phyloP scores from a whole-genome alignment of 2,797 vertebrate species.

The Falco peregrinus region DNA sequence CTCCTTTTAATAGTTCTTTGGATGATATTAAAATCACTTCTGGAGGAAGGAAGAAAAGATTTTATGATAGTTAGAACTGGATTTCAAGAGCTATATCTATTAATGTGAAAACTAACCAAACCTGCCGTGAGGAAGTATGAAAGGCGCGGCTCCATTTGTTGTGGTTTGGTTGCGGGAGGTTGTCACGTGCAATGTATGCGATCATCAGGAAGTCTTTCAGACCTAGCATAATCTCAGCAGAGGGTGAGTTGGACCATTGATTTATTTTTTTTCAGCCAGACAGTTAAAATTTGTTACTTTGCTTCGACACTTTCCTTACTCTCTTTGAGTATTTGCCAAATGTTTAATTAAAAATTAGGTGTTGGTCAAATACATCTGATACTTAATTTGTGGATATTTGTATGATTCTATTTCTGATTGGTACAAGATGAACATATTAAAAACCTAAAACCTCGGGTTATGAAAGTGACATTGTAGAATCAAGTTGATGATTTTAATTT shows the following conservation, averaged over 20 bases:
- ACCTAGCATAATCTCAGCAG: neutral
- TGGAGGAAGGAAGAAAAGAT: neutral
- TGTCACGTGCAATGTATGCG: neutral
- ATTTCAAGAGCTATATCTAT: neutral
- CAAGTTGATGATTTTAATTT: neutral
- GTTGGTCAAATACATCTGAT: neutral
- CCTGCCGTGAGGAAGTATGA: neutral
- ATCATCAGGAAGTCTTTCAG: neutral
- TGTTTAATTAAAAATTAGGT: neutral
- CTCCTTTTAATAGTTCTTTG: constrained; percentile 5
- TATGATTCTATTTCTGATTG: neutral
- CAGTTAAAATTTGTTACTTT: neutral
- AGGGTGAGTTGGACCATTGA: neutral
- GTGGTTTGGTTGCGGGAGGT: neutral
- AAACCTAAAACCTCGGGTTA: neutral
- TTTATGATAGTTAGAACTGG: neutral
- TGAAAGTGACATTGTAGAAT: neutral
- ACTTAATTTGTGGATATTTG: neutral
- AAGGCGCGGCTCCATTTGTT: neutral
- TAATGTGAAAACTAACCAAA: constrained; percentile 26
- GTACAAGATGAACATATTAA: neutral
- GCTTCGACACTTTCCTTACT: neutral
- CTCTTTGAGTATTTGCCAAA: neutral
- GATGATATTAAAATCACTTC: constrained; percentile 29
- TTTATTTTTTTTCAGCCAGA: neutral